These are phyloP conservation scores for Mohoua ochrocephala DNA, from an alignment of 2,113 vertebrate genomes.

Conservation along the genomic window DNA sequence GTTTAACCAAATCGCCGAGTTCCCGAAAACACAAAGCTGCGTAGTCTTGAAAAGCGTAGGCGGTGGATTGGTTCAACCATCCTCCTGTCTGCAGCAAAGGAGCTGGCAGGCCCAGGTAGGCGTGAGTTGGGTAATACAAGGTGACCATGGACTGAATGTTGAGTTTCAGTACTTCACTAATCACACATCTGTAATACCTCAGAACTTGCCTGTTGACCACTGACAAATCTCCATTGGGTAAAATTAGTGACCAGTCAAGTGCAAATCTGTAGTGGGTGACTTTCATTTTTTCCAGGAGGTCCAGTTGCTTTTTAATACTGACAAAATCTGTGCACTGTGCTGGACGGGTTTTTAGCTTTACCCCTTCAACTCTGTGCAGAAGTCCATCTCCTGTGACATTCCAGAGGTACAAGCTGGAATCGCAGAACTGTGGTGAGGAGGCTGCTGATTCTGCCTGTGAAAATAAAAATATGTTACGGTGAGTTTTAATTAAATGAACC, in stretches of 20 bases:
- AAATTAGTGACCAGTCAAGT: conserved; percentile 89
- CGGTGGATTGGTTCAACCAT: conserved; percentile 83
- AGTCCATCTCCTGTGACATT: conserved; percentile 85
- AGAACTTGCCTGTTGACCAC: conserved; percentile 78
- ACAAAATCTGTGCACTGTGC: conserved; percentile 89
- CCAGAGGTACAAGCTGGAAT: conserved; percentile 89
- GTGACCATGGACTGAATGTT: conserved; percentile 78
- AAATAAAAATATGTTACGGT: background rate
- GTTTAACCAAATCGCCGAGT: conserved; percentile 81
- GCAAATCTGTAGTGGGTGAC: conserved; percentile 89
- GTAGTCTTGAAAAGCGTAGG: conserved; percentile 81
- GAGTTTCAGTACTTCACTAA: conserved; percentile 80
- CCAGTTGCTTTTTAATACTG: conserved; percentile 81
- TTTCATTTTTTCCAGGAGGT: conserved; percentile 78
- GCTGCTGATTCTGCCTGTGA: conserved; percentile 81
- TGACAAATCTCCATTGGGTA: conserved; percentile 81
- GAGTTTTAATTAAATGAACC: background rate
- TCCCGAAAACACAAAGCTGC: conserved; percentile 85
- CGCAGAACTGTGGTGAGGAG: conserved; percentile 89
- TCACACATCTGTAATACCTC: conserved; percentile 86
- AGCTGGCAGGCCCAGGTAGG: conserved; percentile 77
- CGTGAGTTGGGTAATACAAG: conserved; percentile 85
- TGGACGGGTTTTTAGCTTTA: conserved; percentile 77
- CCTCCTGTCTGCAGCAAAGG: conserved; percentile 78
- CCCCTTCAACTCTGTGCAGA: conserved; percentile 78